Percentiles rank a stretch among this genome's conserved stretches.
These are phyloP conservation scores for Ischnus inquisitorius DNA, from an alignment of 2,888 invertebrate species.

Conservation along the genomic window DNA sequence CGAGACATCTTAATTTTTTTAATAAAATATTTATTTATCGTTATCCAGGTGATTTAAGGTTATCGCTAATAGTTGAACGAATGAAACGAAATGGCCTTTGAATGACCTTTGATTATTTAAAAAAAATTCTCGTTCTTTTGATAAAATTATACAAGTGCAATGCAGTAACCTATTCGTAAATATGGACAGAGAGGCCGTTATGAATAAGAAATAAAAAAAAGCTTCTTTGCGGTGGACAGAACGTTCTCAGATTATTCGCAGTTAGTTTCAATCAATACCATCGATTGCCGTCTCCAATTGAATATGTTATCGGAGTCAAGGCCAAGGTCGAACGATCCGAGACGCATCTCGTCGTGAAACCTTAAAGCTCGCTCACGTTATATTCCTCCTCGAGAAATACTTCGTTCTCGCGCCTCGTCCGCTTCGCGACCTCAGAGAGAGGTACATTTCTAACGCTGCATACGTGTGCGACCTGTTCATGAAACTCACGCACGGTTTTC, in stretches of 20 bases:
- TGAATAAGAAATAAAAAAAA: not conserved
- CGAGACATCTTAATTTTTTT: too few species aligned
- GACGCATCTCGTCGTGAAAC: conserved; percentile 1
- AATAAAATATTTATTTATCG: too few species aligned
- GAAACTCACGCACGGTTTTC: conserved; percentile 50
- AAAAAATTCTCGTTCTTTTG: too few species aligned
- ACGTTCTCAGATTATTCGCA: not conserved
- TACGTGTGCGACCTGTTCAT: conserved; percentile 44
- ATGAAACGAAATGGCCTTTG: too few species aligned
- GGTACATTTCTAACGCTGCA: conserved; percentile 27
- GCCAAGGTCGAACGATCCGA: conserved; percentile 11
- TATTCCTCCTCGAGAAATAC: conserved; percentile 1
- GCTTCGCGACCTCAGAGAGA: conserved; percentile 9
- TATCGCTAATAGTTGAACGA: too few species aligned
- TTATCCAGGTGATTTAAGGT: too few species aligned
- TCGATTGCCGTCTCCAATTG: conserved; percentile 29
- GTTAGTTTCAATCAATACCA: conserved; percentile 21
- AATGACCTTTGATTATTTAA: too few species aligned
- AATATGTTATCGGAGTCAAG: conserved; percentile 38
- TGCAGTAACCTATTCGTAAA: not conserved
- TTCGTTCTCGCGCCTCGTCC: not conserved
- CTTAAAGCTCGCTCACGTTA: not conserved
- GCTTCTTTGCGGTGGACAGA: not conserved
- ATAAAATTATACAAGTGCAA: not conserved
- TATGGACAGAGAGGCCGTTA: not conserved